Base-by-base conservation (phyloP, 2,888 invertebrate species). In the Oscheius myriophilus region DNA sequence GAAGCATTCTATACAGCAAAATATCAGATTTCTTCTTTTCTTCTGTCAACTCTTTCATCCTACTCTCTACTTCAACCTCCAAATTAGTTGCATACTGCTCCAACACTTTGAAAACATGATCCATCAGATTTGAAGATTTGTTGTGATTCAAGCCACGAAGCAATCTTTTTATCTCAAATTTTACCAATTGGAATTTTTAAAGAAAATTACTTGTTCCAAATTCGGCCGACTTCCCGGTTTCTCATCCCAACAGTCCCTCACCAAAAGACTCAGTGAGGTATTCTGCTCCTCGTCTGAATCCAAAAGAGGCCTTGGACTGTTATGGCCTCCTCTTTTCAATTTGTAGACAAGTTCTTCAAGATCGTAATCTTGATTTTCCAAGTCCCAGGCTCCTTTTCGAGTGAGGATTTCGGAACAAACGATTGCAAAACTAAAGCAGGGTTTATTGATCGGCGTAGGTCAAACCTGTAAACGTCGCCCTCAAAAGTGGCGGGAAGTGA, bases 1-100 rank as follows among this genome's bases (percentile, higher is more conserved):
- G 83, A 0, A 83, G 73, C 82, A 83, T 82, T 67, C 83, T 58
- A 55, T 83, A 82, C 11, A 83, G 67, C 9, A 83, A 58, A n/a
- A 83, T 70, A 59, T 83, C 83, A 54, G 76, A 73, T 61, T 80
- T 75, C 70, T 83, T 83, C 70, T 83, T 83, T 64, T 83, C 83
- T 46, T 83, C 83, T 11, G 79, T 81, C 18, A 83, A 58, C 63
- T 83, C 82, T 46, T 78, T 75, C 69, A 83, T 83, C 43, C 83
- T 54, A 12, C 76, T 72, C 57, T 82, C 72, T 9, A 79, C 81
- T 49, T 83, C 82, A n/a, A 80, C 78, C 63, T 83, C 83, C 42
- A 83, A 57, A 49, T 76, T 81, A 21, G 73, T 70, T 0, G 83
- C 82, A 55, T 83, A 82, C 46, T 79, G 77, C 46, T 82, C 80